Percentiles rank a stretch among this genome's conserved stretches.
Evolutionary conservation across 92 coral and sea anemone genomes (phyloP).

Genomic region (Heteractis magnifica): DNA sequence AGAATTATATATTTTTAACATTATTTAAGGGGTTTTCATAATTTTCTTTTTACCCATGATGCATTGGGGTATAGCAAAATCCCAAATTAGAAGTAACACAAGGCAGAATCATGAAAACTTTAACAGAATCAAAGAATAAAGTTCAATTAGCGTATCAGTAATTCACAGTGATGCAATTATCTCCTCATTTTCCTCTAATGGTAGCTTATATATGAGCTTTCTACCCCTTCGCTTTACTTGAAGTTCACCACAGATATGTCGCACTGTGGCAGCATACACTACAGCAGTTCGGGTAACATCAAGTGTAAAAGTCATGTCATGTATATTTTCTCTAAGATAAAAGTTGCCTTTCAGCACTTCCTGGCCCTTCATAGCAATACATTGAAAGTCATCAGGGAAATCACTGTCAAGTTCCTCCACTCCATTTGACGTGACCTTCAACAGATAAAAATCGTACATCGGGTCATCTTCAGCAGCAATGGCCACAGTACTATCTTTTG

Average conservation of each 20-base stretch:
- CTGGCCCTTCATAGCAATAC: conserved; percentile 16
- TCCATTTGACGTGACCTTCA: conserved; percentile 55
- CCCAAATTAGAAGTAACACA: not conserved
- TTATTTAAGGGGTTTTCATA: conserved; percentile 6
- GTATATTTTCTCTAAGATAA: conserved; percentile 50
- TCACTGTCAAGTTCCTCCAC: conserved; percentile 45
- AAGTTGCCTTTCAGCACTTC: conserved; percentile 53
- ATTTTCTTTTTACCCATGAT: conserved; percentile 10
- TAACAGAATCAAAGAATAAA: not conserved
- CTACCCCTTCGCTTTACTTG: conserved; percentile 18
- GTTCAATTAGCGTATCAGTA: not conserved
- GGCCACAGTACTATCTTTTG: conserved; percentile 7
- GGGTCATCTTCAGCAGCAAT: conserved; percentile 60
- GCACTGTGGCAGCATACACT: conserved; percentile 59
- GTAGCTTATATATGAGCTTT: conserved; percentile 41
- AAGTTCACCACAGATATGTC: conserved; percentile 41
- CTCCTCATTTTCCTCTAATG: conserved; percentile 41
- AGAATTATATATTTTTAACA: not conserved
- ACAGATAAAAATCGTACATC: conserved; percentile 52
- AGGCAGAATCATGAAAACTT: conserved; percentile 1
- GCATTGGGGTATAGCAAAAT: not conserved
- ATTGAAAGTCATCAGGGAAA: conserved; percentile 38
- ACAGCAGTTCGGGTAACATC: conserved; percentile 32
- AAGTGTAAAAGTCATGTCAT: conserved; percentile 61
- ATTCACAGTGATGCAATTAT: conserved; percentile 42